Base-by-base conservation (phyloP, 2,797 vertebrate genomes). In the Danio kyathit region DNA sequence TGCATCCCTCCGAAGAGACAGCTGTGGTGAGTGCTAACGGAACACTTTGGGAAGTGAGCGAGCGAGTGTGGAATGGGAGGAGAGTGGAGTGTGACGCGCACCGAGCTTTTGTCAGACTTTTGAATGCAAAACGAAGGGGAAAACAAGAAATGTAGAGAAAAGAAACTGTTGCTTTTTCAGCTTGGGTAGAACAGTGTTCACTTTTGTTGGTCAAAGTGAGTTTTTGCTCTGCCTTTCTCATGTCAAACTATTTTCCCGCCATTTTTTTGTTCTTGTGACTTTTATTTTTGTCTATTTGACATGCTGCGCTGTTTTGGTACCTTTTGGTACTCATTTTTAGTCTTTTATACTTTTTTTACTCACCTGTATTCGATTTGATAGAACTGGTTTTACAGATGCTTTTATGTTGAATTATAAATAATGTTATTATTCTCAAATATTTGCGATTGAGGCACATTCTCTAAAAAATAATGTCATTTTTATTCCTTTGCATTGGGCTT, bases 1-100 rank as follows among this genome's bases (percentile, higher is more conserved):
- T 96, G 97, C 82, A 95, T 98, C 90, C 97, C 97, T 88, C 85
- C 91, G 78, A 98, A 97, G 92, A 95, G 97, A 93, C 95, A 93
- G 95, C 94, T 99, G 92, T 99, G 97, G 97, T 98, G 95, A 98
- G 97, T 96, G 90, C 78, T 88, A 85, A 80, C 85, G 80, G 48
- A 57, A 70, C 81, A 46, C 83, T 79, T 72, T 77, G 75, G 67
- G 64, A 76, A 79, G 65, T 60, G 84, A 74, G 74, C 21, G 66
- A 83, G 75, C 13, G 74, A 64, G 74, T 41, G 74, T 64, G 81
- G 65, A 67, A 69, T 72, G 38, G 71, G 76, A 73, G 51, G 51
- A 63, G 64, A 75, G 76, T 40, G 17, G 51, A 41, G 69, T 57
- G 75, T 46, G 63, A 82, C 63, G 84, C 77, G 83, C 67, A 17